Base-by-base conservation (phyloP, 2,113 vertebrate species). In the Otus sunia region DNA sequence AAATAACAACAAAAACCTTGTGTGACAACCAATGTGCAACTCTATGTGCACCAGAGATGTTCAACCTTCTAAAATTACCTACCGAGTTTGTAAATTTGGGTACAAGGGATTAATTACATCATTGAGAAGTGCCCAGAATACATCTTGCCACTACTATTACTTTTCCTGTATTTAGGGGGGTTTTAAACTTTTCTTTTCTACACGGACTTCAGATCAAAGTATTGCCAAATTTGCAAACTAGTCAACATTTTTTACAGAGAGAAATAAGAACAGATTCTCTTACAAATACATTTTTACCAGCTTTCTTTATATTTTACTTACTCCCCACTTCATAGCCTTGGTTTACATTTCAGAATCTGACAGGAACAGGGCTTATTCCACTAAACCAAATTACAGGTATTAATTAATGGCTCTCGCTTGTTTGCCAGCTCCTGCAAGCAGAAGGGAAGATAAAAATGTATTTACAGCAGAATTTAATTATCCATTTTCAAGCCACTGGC, bases 351-450 rank as follows among this genome's bases (percentile, higher is more conserved):
- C 69, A 91, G 86, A 73, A 68, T 47, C 87, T 77, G 91, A 93
- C 81, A 90, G 91, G 18, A 88, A 17, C 49, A 87, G 53, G 67
- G 37, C 30, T 92, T 79, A 73, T 59, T 92, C 50, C 88, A 73
- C 71, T 58, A 94, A 94, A 91, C 53, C 39, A 94, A 94, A 96
- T 96, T 94, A 93, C 81, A 92, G 73, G 63, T 90, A 96, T 95
- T 94, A 97, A 96, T 97, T 96, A 96, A 96, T 94, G 97, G 56
- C 50, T 93, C 79, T 27, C 19, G 22, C 83, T 91, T 94, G 19
- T 96, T 95, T 96, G 89, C 94, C 88, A 95, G 94, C 86, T 89
- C 60, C 92, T 96, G 90, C 92, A 86, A 84, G 80, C 36, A 93
- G 87, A 62, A 45, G 62, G 82, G 49, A 29, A 82, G 75, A 92